Evolutionary conservation across 2,797 vertebrate species (phyloP).

Genomic region (Pagetopsis macropterus): DNA sequence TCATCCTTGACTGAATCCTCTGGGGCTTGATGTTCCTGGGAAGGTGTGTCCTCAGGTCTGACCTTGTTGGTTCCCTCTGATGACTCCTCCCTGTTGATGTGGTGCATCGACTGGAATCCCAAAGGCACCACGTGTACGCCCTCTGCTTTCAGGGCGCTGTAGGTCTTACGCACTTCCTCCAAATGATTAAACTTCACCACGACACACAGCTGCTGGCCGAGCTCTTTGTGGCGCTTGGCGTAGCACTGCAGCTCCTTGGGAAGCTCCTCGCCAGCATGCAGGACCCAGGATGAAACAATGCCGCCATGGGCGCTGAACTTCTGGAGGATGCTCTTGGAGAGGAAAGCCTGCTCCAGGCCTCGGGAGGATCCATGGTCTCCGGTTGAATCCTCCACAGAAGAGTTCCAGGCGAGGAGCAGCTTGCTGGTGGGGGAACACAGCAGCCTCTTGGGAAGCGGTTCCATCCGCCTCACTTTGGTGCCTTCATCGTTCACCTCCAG

Average conservation of each 20-base stretch:
- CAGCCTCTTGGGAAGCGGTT: constrained; percentile 80
- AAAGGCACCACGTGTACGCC: constrained; percentile 77
- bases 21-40: constrained; percentile 13
- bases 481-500: constrained; percentile 86
- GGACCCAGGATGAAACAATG: constrained; percentile 80
- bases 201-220: constrained; percentile 79
- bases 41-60: neutral
- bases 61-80: constrained; percentile 46
- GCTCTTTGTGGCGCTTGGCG: constrained; percentile 72
- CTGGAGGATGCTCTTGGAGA: constrained; percentile 76
- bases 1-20: constrained; percentile 61
- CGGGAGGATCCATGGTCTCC: neutral
- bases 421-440: constrained; percentile 82
- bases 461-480: constrained; percentile 83
- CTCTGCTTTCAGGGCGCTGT: constrained; percentile 64
- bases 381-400: constrained; percentile 40
- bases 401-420: constrained; percentile 84
- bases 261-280: constrained; percentile 83
- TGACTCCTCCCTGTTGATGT: neutral
- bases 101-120: constrained; percentile 71
- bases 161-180: constrained; percentile 77
- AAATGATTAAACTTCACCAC: constrained; percentile 85
- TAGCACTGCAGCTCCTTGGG: constrained; percentile 80
- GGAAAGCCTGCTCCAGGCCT: constrained; percentile 30
- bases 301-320: constrained; percentile 76